Evolutionary conservation across 2,797 vertebrate species (phyloP).

Genomic region (Gorsachius magnificus): DNA sequence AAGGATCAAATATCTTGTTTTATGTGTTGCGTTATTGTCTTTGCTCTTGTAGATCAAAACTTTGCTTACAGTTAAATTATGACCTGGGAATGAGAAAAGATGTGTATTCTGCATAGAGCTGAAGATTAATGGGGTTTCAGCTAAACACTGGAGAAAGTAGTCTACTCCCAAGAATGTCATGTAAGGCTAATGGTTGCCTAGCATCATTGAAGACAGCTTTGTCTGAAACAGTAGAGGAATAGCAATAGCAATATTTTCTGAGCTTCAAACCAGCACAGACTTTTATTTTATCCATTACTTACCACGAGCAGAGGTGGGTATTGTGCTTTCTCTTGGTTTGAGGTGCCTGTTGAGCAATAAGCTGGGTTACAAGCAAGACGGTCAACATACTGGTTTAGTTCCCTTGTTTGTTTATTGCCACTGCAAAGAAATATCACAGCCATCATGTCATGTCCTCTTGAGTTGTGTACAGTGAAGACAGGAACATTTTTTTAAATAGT

Average conservation of each 20-base stretch:
- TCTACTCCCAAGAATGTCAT: not conserved
- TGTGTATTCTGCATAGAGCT: not conserved
- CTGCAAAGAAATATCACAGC: not conserved
- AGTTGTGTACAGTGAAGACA: not conserved
- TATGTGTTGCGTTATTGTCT: not conserved
- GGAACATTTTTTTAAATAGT: not conserved
- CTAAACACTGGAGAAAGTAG: not conserved
- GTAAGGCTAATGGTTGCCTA: not conserved
- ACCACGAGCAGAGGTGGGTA: fast-evolving
- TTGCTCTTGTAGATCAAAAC: not conserved
- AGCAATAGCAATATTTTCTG: not conserved
- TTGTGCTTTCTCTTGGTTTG: not conserved
- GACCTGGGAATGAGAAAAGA: not conserved
- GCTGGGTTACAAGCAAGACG: not conserved
- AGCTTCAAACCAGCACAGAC: not conserved
- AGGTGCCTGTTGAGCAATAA: not conserved
- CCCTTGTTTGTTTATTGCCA: not conserved
- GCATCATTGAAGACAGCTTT: not conserved
- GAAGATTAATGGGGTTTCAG: not conserved
- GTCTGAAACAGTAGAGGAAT: not conserved
- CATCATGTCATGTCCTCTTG: not conserved
- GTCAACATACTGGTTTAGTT: not conserved
- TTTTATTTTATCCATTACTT: not conserved
- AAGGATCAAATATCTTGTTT: not conserved
- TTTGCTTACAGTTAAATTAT: not conserved